phyloP scores from a whole-genome alignment of 1,140 invertebrate genomes.

The Macrosteles quadrilineatus region DNA sequence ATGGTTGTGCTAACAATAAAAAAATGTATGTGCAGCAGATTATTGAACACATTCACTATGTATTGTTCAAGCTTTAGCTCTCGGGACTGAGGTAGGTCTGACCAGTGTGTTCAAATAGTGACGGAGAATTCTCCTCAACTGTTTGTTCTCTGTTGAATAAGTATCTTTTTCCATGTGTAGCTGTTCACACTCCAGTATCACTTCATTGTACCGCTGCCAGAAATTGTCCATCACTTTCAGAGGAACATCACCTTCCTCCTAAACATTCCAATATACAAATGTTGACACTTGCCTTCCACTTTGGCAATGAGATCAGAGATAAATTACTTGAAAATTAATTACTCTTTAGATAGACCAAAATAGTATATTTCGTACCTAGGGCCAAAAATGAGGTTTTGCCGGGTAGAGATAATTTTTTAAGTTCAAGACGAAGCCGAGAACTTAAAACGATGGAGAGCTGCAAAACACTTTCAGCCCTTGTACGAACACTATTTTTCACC shows the following conservation, averaged over 20 bases:
- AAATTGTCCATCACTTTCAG: slow-evolving; percentile 49
- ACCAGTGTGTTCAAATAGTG: slow-evolving; percentile 35
- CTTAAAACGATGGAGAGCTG: too few relatives aligned
- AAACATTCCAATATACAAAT: slow-evolving; percentile 1
- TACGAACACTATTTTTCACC: too few relatives aligned
- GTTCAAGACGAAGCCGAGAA: too few relatives aligned
- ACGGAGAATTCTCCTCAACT: slow-evolving; percentile 32
- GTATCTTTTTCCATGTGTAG: slow-evolving; percentile 25
- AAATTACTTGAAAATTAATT: neutral
- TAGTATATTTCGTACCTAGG: too few relatives aligned
- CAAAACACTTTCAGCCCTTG: too few relatives aligned
- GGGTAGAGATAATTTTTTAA: too few relatives aligned
- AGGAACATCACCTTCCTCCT: slow-evolving; percentile 1
- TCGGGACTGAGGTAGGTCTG: slow-evolving; percentile 33
- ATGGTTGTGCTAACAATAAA: too few relatives aligned
- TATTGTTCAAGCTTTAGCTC: slow-evolving; percentile 8
- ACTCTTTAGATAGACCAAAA: neutral
- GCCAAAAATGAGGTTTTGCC: too few relatives aligned
- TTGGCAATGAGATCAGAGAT: neutral
- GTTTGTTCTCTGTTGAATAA: slow-evolving; percentile 31
- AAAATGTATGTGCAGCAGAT: too few relatives aligned
- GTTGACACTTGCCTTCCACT: too few relatives aligned
- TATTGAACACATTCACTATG: too few relatives aligned
- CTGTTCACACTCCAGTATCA: slow-evolving; percentile 47
- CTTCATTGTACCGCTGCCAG: slow-evolving; percentile 49